Base-by-base conservation (phyloP, 1,140 invertebrate species). In the Drosophila suzukii region DNA sequence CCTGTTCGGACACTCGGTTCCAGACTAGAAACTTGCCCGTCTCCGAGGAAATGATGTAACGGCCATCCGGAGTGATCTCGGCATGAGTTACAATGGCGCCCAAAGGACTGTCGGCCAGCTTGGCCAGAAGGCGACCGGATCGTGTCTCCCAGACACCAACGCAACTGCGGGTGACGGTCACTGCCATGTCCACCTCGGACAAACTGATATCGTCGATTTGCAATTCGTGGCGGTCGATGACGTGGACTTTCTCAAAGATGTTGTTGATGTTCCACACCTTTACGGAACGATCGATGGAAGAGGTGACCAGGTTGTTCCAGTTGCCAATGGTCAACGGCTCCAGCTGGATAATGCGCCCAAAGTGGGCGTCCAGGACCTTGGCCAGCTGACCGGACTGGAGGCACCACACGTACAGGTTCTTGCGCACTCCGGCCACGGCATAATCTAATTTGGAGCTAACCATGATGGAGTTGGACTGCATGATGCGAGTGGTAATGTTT, bases 261-360 rank as follows among this genome's bases (percentile, higher is more conserved):
- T 99, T 99, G 91, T 99, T 98, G 65, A 99, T 98, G 92, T 99
- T 99, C 98, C 98, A 99, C 0, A 99, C 98, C 94, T 99, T 99
- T 1, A 99, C 98, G 1, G 98, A 98, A 70, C 98, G 95, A 93
- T 99, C 98, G 55, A 99, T 98, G 0, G 98, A 99, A 0, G 98
- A 99, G 0, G 98, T 98, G 36, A 99, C 97, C 34, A 98, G 96
- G 88, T 96, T 97, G 92, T 99, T 99, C 96, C 98, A 98, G 66
- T 96, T 95, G 2, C 96, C 97, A 46, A 97, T 95, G 13, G 96
- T 97, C 7, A 98, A 91, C 0, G 97, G 95, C 72, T 97, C 96
- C 53, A 99, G 93, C 81, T 98, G 97, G 50, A 99, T 98, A 10
- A 99, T 99, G 62, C 98, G 94, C 0, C 97, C 98, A 90, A 99